A percentile compares a stretch with the other conserved stretches of the same genome.
Conservation (phyloP, 2,113 vertebrate species). For the Pelmatolapia mariae region DNA sequence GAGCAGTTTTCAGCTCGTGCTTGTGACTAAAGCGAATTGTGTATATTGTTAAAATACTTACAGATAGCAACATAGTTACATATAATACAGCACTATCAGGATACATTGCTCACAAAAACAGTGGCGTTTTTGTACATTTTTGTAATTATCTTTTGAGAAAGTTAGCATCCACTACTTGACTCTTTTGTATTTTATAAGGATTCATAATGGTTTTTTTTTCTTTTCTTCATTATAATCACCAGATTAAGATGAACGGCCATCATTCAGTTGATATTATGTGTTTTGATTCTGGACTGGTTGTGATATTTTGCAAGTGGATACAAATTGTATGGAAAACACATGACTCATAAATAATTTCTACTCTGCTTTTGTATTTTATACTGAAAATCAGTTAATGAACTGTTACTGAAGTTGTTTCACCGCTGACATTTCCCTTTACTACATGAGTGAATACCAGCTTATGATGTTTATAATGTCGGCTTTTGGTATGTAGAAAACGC, state of each 20-base stretch:
- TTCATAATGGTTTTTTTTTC: fast-evolving
- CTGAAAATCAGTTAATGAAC: not conserved
- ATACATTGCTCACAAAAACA: not conserved
- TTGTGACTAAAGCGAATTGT: not conserved
- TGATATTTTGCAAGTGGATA: not conserved
- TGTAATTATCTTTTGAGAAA: not conserved
- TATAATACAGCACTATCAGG: not conserved
- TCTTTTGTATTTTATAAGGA: not conserved
- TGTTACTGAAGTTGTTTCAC: not conserved
- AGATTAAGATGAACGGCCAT: not conserved
- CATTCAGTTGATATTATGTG: not conserved
- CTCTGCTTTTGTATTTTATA: not conserved
- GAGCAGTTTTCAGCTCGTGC: not conserved
- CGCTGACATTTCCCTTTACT: not conserved
- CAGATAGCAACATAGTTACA: not conserved
- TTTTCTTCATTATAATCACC: not conserved
- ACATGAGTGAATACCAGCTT: not conserved
- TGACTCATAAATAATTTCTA: not conserved
- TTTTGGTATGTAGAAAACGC: not conserved
- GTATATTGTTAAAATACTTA: not conserved
- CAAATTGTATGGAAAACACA: not conserved
- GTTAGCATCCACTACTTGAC: not conserved
- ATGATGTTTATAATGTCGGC: fast-evolving
- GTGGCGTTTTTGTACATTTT: fast-evolving
- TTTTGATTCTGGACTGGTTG: not conserved